Percentiles rank a stretch among this genome's conserved stretches.
phyloP scores from a whole-genome alignment of 2,113 vertebrate species.

The Podarcis raffonei region DNA sequence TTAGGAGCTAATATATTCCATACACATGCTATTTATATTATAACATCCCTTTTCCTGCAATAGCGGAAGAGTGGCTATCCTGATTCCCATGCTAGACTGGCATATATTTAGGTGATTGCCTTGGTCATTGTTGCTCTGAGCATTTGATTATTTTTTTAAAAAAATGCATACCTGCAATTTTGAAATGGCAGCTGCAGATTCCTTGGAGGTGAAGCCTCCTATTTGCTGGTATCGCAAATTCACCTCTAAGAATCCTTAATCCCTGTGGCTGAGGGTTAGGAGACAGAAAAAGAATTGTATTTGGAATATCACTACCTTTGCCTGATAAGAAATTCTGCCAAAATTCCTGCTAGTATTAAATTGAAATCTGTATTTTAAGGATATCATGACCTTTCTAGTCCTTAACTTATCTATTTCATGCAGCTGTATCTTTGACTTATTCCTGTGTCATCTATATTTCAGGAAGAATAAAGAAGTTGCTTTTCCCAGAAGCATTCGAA shows the following conservation, averaged over 20 bases:
- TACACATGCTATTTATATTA: not conserved
- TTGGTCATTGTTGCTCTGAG: not conserved
- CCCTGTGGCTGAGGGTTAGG: not conserved
- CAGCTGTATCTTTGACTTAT: not conserved
- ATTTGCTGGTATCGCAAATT: not conserved
- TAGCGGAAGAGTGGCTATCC: not conserved
- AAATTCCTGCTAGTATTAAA: conserved; percentile 5
- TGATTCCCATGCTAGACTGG: not conserved
- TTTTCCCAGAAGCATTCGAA: not conserved
- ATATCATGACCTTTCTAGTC: not conserved
- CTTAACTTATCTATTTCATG: not conserved
- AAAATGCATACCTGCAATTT: not conserved
- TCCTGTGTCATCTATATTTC: conserved; percentile 12
- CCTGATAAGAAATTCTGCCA: conserved; percentile 7
- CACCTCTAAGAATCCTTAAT: not conserved
- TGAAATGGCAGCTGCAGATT: conserved; percentile 15
- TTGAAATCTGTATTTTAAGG: not conserved
- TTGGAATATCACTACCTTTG: not conserved
- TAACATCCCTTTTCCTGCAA: not conserved
- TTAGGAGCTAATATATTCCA: not conserved
- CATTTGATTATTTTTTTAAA: not conserved
- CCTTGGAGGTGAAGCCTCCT: not conserved
- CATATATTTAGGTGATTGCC: not conserved
- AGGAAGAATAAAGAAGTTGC: conserved; percentile 22
- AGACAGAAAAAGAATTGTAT: not conserved